Percentiles rank a stretch among this genome's conserved stretches.
These are phyloP conservation scores for Steatocranus sp. DNA, from an alignment of 2,797 vertebrate species.

Conservation along the genomic window DNA sequence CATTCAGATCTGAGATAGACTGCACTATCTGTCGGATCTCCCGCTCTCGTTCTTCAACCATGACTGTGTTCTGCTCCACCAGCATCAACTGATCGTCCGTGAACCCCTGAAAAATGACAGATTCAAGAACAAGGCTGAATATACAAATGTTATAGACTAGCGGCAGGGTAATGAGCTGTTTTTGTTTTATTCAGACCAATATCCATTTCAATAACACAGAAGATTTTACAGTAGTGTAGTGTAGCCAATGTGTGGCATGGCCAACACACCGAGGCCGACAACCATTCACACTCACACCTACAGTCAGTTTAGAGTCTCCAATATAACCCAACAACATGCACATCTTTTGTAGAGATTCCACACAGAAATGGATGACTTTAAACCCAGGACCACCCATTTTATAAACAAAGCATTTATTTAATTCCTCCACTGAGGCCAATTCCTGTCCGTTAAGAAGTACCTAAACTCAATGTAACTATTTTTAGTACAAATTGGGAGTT, in stretches of 20 bases:
- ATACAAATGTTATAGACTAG: neutral
- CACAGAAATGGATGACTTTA: neutral
- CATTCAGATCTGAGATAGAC: conserved; percentile 96
- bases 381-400: neutral
- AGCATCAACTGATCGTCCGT: conserved; percentile 90
- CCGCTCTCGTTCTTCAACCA: conserved; percentile 91
- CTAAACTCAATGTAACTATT: neutral
- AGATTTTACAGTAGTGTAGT: neutral
- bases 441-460: neutral
- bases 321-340: neutral
- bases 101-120: conserved; percentile 79
- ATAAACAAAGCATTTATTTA: neutral
- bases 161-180: neutral
- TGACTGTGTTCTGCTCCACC: conserved; percentile 87
- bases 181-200: neutral
- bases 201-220: neutral
- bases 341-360: neutral
- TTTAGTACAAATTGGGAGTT: neutral
- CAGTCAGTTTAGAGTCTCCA: neutral
- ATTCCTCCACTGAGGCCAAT: neutral
- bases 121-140: neutral
- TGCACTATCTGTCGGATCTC: conserved; percentile 94
- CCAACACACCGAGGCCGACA: neutral
- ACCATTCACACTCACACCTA: neutral
- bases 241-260: neutral